These are phyloP conservation scores for Gonioctena quinquepunctata DNA, from an alignment of 1,140 invertebrate genomes.

Conservation along the genomic window DNA sequence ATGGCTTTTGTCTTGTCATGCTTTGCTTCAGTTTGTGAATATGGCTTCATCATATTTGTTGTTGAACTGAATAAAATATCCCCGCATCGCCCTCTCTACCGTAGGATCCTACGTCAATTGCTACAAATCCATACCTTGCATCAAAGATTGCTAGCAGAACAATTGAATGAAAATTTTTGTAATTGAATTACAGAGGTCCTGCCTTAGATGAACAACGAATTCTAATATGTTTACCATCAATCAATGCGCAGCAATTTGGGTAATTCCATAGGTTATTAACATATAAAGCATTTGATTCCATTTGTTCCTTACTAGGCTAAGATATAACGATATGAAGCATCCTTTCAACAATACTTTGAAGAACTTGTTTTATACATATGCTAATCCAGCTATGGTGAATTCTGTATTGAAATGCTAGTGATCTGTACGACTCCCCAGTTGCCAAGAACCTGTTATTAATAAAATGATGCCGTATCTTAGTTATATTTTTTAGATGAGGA, in stretches of 20 bases:
- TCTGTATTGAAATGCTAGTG: not conserved
- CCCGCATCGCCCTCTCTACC: conserved; percentile 49
- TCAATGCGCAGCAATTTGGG: conserved; percentile 54
- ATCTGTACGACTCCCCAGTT: not conserved
- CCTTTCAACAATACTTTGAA: not conserved
- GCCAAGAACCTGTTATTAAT: conserved; percentile 1
- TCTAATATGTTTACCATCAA: conserved; percentile 54
- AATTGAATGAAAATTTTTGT: conserved; percentile 51
- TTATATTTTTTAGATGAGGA: not conserved
- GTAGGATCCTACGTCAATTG: conserved; percentile 54
- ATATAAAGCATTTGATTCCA: conserved; percentile 32
- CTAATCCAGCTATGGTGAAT: conserved; percentile 1
- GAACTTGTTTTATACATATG: not conserved
- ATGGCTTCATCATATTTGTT: conserved; percentile 55
- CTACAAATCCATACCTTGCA: conserved; percentile 54
- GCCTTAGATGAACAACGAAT: conserved; percentile 1
- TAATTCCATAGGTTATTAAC: conserved; percentile 49
- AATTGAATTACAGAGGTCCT: conserved; percentile 28
- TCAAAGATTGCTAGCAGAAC: conserved; percentile 56
- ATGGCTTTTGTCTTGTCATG: conserved; percentile 19
- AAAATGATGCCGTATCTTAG: not conserved
- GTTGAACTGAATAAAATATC: conserved; percentile 50
- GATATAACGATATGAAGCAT: conserved; percentile 21
- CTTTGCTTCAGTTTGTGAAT: conserved; percentile 43
- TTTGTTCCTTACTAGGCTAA: conserved; percentile 22